Conservation (phyloP, 2,113 vertebrate genomes). For the Rana temporaria region DNA sequence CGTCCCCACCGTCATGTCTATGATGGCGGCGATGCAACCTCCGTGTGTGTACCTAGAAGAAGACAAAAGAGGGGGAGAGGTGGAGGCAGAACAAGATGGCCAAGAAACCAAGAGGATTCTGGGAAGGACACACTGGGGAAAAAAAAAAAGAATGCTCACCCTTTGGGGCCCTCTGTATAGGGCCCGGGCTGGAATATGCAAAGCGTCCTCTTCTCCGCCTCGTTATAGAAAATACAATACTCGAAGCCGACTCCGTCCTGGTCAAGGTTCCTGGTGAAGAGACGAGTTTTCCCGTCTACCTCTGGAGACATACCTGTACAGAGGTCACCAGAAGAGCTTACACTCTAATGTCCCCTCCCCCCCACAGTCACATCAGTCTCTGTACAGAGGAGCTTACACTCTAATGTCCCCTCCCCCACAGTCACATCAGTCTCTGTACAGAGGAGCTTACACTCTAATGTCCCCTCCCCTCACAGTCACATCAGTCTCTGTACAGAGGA, state of each 20-base stretch:
- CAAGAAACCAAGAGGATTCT: neutral
- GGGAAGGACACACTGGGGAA: no score
- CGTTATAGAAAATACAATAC: slow-evolving; percentile 79
- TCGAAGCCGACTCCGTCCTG: slow-evolving; percentile 78
- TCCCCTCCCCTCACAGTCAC: no score
- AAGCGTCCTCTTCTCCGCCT: slow-evolving; percentile 70
- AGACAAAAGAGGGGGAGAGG: neutral
- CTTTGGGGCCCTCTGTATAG: slow-evolving; percentile 80
- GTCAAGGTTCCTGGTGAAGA: slow-evolving; percentile 76
- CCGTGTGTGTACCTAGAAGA: slow-evolving; percentile 74
- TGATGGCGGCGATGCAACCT: slow-evolving; percentile 77
- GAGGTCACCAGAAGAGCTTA: no score
- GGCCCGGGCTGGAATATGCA: slow-evolving; percentile 83
- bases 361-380: neutral
- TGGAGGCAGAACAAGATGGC: neutral
- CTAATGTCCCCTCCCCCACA: no score
- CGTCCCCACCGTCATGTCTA: slow-evolving; percentile 70
- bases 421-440: neutral
- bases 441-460: no score
- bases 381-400: no score
- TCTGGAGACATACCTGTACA: slow-evolving; percentile 32
- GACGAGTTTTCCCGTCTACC: slow-evolving; percentile 57
- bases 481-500: no score
- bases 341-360: no score
- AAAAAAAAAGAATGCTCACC: slow-evolving; percentile 72